Percentiles rank a stretch among this genome's conserved stretches.
Conservation (phyloP, 2,113 vertebrate genomes). For the Girardinichthys multiradiatus region DNA sequence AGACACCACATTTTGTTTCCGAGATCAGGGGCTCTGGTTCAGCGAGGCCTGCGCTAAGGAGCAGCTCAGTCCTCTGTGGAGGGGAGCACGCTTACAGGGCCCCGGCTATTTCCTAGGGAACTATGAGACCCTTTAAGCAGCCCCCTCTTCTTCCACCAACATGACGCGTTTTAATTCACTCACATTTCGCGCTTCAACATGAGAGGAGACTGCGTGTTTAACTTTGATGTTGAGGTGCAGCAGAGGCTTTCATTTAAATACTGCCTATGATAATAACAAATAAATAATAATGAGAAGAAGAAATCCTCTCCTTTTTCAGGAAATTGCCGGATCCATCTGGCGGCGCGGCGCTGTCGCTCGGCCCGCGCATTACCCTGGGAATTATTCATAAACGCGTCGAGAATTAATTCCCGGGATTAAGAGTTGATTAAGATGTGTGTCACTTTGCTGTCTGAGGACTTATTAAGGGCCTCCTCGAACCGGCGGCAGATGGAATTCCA, state of each 20-base stretch:
- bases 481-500: conserved; percentile 92
- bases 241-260: conserved; percentile 64
- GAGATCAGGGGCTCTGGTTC: too few species aligned
- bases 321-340: conserved; percentile 79
- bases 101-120: conserved; percentile 1
- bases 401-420: conserved; percentile 97
- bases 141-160: not conserved
- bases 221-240: not conserved
- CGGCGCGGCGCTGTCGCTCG: conserved; percentile 74
- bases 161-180: too few species aligned
- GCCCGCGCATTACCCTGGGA: conserved; percentile 81
- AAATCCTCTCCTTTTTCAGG: conserved; percentile 70
- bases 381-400: conserved; percentile 92
- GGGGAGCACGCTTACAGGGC: not conserved
- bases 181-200: not conserved
- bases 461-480: conserved; percentile 91
- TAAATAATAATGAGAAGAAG: conserved; percentile 46
- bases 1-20: too few species aligned
- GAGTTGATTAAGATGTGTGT: conserved; percentile 98
- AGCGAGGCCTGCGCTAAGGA: too few species aligned
- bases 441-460: conserved; percentile 96
- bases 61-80: too few species aligned
- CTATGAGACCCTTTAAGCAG: too few species aligned
- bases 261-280: conserved; percentile 53
- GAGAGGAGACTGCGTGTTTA: not conserved